Percentiles rank a stretch among this genome's conserved stretches.
Conservation (phyloP, 2,113 vertebrate species). For the Apteryx owenii region DNA sequence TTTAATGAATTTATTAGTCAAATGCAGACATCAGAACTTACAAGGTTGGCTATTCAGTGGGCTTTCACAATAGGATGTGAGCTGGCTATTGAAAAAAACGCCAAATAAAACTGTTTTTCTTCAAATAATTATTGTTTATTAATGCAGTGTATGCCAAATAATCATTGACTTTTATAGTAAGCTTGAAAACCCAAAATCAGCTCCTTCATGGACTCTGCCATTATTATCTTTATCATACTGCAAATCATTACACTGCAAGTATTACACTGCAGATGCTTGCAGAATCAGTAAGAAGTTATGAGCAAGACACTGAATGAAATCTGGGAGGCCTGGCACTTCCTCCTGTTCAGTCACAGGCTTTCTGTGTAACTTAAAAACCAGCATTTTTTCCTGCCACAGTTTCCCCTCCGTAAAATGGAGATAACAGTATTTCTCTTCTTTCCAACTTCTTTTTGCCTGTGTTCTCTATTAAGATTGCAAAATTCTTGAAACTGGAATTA, state of each 20-base stretch:
- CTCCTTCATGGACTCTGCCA: background rate
- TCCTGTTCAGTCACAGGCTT: constrained; percentile 1
- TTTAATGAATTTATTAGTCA: background rate
- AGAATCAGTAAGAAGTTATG: constrained; percentile 38
- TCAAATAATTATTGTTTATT: background rate
- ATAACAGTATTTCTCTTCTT: background rate
- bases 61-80: constrained; percentile 6
- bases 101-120: background rate
- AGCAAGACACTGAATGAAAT: constrained; percentile 17
- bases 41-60: background rate
- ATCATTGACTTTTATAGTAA: background rate
- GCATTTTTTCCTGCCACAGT: background rate
- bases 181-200: constrained; percentile 4
- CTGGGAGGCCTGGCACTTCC: constrained; percentile 29
- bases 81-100: background rate
- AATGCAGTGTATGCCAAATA: background rate
- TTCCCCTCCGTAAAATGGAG: background rate
- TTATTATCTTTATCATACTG: constrained; percentile 23
- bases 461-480: background rate
- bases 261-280: constrained; percentile 8
- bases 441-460: background rate
- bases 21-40: background rate
- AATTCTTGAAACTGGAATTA: background rate
- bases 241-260: constrained; percentile 5
- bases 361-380: constrained; percentile 1